Evolutionary conservation across 2,888 invertebrate species (phyloP), one percentile per base, ranked within the genome.

Genomic region (Herminia tarsipennalis): DNA sequence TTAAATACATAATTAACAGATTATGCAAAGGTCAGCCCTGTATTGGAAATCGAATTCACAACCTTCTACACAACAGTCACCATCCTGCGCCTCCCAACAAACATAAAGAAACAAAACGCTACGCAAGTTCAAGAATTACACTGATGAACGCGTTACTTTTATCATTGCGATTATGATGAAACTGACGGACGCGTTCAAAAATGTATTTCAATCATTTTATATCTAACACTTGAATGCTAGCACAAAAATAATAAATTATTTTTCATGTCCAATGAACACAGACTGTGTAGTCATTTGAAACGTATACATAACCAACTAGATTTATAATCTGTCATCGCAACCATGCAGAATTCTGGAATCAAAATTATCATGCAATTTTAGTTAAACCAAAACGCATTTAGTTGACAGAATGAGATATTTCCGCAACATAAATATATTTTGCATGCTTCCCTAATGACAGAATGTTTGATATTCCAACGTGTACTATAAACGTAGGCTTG

Each of bases 361-460:
- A 83, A 86, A 87, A 87, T 86, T 81, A 86, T 83, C 82, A 82
- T 81, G 86, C 83, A 83, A 84, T 88, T 88, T 86, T 81, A 83
- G 84, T 80, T 78, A 72, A 78, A 81, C 82, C 83, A 67, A 81
- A 86, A 82, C 77, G 81, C 81, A 82, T 84, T 83, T 81, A 76
- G 82, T 76, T 84, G 87, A 87, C 88, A 86, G 83, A 73, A 79
- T 86, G 85, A 87, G 71, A 76, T 79, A 88, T 83, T 73, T 65
- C 65, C 64, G 63, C 64, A 62, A 56, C 79, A 73, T 78, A 78
- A 78, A 78, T 78, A 81, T 73, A 68, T 78, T 76, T 73, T 60
- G 71, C 67, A 67, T 66, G 76, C 73, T 76, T 76, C 63, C 66
- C 66, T 71, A 74, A 78, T 78, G 74, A 76, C 70, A 67, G 69